Conservation (phyloP, 2,113 vertebrate species). For the Sula dactylatra region DNA sequence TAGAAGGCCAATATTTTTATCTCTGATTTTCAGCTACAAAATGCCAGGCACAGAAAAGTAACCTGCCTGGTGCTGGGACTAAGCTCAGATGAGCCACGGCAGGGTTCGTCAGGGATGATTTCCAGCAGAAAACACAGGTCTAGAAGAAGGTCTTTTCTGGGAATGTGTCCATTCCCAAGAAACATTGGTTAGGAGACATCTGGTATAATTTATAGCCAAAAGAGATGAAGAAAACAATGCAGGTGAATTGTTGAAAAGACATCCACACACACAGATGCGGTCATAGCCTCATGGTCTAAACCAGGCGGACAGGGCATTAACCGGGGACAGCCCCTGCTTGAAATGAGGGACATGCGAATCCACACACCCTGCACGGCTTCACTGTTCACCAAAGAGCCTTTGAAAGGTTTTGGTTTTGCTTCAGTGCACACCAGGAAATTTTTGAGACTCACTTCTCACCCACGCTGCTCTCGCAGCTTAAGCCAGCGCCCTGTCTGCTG, state of each 20-base stretch:
- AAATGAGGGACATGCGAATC: background rate
- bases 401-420: background rate
- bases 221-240: background rate
- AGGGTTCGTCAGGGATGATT: background rate
- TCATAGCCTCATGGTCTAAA: background rate
- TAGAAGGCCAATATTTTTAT: background rate
- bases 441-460: background rate
- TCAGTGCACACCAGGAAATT: background rate
- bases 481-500: background rate
- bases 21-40: background rate
- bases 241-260: background rate
- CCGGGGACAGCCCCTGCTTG: background rate
- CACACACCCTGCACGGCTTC: background rate
- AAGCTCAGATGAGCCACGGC: background rate
- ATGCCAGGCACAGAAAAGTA: background rate
- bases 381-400: background rate
- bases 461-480: background rate
- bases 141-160: background rate
- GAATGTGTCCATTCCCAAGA: background rate
- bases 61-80: fast-evolving
- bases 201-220: background rate
- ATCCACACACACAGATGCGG: background rate
- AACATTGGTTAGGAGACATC: background rate
- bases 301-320: background rate
- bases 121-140: background rate